phyloP scores from a whole-genome alignment of 2,888 invertebrate species.

The Amorpha juglandis region DNA sequence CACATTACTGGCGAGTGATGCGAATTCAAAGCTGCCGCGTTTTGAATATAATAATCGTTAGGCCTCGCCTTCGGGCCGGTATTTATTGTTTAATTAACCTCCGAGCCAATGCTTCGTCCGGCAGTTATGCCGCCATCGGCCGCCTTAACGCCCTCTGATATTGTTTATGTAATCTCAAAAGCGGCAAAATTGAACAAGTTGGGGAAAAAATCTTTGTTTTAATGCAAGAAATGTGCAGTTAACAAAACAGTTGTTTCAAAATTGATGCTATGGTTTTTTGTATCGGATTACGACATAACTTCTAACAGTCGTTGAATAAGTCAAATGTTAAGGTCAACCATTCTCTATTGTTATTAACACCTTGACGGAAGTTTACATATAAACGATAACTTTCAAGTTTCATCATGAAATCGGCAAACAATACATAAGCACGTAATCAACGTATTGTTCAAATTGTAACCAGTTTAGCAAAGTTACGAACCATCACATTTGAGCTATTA shows the following conservation, averaged over 20 bases:
- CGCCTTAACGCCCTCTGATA: slow-evolving; percentile 51
- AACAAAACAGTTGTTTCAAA: neutral
- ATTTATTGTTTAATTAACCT: slow-evolving; percentile 83
- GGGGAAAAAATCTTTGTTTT: slow-evolving; percentile 23
- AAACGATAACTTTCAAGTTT: slow-evolving; percentile 20
- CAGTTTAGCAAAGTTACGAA: slow-evolving; percentile 2
- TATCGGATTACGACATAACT: neutral
- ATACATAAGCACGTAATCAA: slow-evolving; percentile 6
- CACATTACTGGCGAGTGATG: slow-evolving; percentile 82
- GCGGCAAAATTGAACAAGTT: slow-evolving; percentile 62
- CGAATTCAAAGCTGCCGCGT: slow-evolving; percentile 78
- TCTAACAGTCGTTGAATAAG: neutral
- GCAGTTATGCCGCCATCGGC: slow-evolving; percentile 58
- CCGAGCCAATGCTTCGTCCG: slow-evolving; percentile 52
- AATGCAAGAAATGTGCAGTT: slow-evolving; percentile 14
- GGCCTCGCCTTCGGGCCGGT: slow-evolving; percentile 50
- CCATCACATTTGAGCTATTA: neutral
- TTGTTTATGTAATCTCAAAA: slow-evolving; percentile 72
- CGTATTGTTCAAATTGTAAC: slow-evolving; percentile 6
- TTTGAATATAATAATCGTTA: slow-evolving; percentile 81
- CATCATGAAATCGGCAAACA: slow-evolving; percentile 7
- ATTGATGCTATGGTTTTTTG: neutral
- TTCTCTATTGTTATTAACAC: slow-evolving; percentile 15
- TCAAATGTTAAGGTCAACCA: slow-evolving; percentile 11
- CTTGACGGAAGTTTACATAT: slow-evolving; percentile 15